Conservation (phyloP, 2,888 invertebrate species). For the Pilophorus perplexus region DNA sequence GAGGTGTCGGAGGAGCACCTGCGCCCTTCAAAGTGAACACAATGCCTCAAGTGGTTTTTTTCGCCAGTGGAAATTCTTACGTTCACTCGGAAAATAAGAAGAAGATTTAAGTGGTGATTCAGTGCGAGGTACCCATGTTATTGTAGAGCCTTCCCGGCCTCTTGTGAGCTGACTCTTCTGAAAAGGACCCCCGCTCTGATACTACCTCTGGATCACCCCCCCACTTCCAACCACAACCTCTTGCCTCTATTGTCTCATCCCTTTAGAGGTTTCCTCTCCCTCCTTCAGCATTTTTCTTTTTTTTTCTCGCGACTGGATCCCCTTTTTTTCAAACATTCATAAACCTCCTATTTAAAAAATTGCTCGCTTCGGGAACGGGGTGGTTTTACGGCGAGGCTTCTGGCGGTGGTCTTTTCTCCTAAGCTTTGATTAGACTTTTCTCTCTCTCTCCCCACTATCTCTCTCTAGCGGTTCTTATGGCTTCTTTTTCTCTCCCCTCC, state of each 20-base stretch:
- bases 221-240: constrained; percentile 10
- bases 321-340: constrained; percentile 25
- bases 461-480: no score
- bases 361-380: no score
- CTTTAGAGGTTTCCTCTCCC: neutral
- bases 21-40: no score
- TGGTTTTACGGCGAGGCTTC: no score
- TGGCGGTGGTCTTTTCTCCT: neutral
- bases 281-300: neutral
- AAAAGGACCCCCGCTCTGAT: neutral
- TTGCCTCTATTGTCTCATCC: constrained; percentile 33
- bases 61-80: neutral
- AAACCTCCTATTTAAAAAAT: constrained; percentile 37
- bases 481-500: no score
- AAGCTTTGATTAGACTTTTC: constrained; percentile 19
- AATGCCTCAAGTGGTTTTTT: no score
- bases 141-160: constrained; percentile 6
- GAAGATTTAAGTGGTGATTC: constrained; percentile 16
- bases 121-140: neutral
- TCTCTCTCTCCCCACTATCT: neutral
- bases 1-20: no score
- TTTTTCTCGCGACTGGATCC: neutral
- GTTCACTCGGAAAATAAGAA: neutral
- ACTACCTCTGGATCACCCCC: constrained; percentile 4
- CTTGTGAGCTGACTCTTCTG: neutral